Evolutionary conservation across 1,140 invertebrate genomes (phyloP).

Genomic region (Aphis craccivora): DNA sequence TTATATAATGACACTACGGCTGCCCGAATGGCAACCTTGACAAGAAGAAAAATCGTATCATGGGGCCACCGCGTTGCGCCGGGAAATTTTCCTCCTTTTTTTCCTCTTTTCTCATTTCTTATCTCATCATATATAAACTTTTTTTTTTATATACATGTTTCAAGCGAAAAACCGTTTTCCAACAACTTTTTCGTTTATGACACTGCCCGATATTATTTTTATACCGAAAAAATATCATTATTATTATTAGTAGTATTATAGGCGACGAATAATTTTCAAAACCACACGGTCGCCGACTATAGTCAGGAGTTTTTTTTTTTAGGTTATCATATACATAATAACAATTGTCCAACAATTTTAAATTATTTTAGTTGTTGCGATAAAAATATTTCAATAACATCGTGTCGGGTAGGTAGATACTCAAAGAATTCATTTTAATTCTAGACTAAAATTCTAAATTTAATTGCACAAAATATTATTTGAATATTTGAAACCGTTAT

Average conservation of each 20-base stretch:
- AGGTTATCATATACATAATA: neutral
- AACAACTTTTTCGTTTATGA: neutral
- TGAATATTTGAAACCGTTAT: neutral
- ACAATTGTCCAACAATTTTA: neutral
- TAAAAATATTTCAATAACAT: neutral
- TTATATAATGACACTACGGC: slow-evolving; percentile 48
- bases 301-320: neutral
- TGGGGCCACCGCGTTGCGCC: slow-evolving; percentile 26
- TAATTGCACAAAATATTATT: neutral
- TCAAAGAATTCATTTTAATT: neutral
- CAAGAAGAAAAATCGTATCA: slow-evolving; percentile 42
- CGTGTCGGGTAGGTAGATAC: neutral
- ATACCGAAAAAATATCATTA: neutral
- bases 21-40: slow-evolving; percentile 42
- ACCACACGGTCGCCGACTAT: too few species aligned
- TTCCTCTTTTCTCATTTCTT: neutral
- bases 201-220: neutral
- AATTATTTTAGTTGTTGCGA: neutral
- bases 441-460: neutral
- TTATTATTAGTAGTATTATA: neutral
- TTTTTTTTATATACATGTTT: neutral
- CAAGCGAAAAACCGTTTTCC: neutral
- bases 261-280: neutral
- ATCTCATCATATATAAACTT: neutral
- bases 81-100: slow-evolving; percentile 33